Evolutionary conservation across 1,140 invertebrate species (phyloP).

Genomic region (Palaemon carinicauda): DNA sequence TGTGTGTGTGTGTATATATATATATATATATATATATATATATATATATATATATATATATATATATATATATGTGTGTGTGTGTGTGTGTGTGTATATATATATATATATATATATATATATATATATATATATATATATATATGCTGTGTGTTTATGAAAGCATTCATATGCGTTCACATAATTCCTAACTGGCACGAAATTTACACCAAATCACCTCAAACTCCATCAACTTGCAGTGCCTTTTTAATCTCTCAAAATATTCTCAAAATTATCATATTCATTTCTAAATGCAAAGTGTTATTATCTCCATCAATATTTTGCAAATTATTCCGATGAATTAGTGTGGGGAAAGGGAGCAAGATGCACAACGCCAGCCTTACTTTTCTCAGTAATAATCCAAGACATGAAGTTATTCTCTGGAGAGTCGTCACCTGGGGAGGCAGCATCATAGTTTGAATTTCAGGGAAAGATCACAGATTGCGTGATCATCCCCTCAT

Average conservation of each 20-base stretch:
- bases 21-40: too few species aligned
- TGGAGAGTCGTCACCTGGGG: slow-evolving; percentile 41
- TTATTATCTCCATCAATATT: neutral
- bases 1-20: too few species aligned
- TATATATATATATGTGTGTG: neutral
- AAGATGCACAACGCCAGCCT: neutral
- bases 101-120: too few species aligned
- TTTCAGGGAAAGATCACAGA: neutral
- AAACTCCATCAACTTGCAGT: too few species aligned
- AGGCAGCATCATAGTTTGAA: slow-evolving; percentile 30
- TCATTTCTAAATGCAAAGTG: too few species aligned
- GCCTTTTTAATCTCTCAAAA: too few species aligned
- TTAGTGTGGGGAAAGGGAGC: neutral
- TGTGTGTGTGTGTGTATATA: neutral
- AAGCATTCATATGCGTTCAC: too few species aligned
- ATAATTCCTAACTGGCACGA: too few species aligned
- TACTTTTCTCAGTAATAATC: slow-evolving; percentile 45
- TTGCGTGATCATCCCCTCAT: neutral
- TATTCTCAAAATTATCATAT: too few species aligned
- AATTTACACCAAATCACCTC: too few species aligned
- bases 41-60: too few species aligned
- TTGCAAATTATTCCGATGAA: neutral
- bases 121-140: too few species aligned
- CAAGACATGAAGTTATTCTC: slow-evolving; percentile 14
- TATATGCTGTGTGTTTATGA: neutral